Base-by-base conservation (phyloP, 30 jellyfish, hydroid and myxozoan genomes). In the Chironex yamaguchii region DNA sequence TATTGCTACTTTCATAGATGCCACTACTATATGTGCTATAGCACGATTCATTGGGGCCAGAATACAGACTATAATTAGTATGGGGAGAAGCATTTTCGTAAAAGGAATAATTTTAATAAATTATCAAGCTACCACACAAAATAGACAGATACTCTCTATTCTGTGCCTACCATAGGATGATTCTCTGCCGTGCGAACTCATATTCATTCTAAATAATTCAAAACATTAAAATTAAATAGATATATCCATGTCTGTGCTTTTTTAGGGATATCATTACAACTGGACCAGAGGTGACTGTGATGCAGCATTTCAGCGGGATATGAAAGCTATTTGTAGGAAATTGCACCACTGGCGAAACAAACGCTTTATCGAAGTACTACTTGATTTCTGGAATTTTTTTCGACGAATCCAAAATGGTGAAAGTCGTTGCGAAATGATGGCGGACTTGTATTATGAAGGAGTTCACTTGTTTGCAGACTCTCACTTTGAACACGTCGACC, bases 261-360 rank as follows among this genome's bases (percentile, higher is more conserved):
- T 67, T 24, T 49, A 94, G 99, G 99, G 99, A 12, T 85, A 78
- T 42, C 99, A 94, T 79, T 88, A 94, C 93, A 94, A 94, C 89
- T 94, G 99, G 99, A 76, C 95, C 29, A 69, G 99, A 26, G 62
- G 91, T 1, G 89, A 86, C 33, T 94, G 99, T 77, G 99, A 94
- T 79, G 53, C 74, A 52, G 93, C 99, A 21, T 94, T 94, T 54
- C 85, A 83, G 51, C 72, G 69, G 11, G 96, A 94, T 84, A 94
- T 94, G 99, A 84, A 75, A 33, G 6, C 51, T 0, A 85, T 89
- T 1, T 94, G 99, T 79, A 71, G 64, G 24, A 72, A 76, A 29
- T 34, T 88, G 35, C 87, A 73, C 30, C 90, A 76, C 63, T 67
- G 91, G 95, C 75, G 92, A 24, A 42, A 42, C 63, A 90, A 82